Base-by-base conservation (phyloP, 2,113 vertebrate species). In the Tinamus guttatus region DNA sequence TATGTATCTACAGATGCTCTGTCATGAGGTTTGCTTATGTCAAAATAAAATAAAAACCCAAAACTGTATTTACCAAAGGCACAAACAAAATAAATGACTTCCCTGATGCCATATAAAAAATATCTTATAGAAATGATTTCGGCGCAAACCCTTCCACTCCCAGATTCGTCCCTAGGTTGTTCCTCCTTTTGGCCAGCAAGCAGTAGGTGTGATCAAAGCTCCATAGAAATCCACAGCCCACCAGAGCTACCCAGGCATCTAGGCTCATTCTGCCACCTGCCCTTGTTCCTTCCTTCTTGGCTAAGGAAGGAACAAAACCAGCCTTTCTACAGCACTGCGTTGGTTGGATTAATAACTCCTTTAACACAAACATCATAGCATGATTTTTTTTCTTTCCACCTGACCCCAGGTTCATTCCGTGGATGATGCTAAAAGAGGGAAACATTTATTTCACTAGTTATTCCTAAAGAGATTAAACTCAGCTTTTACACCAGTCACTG, bases 1-100 rank as follows among this genome's bases (percentile, higher is more conserved):
- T 47, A 47, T 8, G 8, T 20, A 22, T 49, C 59, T 40, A 36
- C 54, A 83, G 36, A 68, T 78, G 59, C 18, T 0, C 0, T 21
- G 52, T 7, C 36, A 11, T 7, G 24, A 78, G 13, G 5, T 38
- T 82, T 67, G 19, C 21, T 60, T 64, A 25, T n/a, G 56, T 51
- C 10, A 80, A 64, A 80, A 32, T 7, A 65, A 5, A 9, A 8
- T 8, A 25, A 82, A 58, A 54, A 52, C 58, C 28, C 52, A 86
- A 51, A 91, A 43, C 2, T 9, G 20, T 15, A 41, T 45, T 62
- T 56, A 56, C 5, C 60, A 2, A 7, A 25, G 7, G 8, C 32
- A 75, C 14, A 64, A 7, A 36, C 63, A 68, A 83, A 76, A 49
- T 0, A 54, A 47, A 51, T 30, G 13, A 22, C 17, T 63, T 68